A percentile compares a stretch with the other conserved stretches of the same genome.
Evolutionary conservation across 2,888 invertebrate species (phyloP).

Genomic region (Brenthis ino): DNA sequence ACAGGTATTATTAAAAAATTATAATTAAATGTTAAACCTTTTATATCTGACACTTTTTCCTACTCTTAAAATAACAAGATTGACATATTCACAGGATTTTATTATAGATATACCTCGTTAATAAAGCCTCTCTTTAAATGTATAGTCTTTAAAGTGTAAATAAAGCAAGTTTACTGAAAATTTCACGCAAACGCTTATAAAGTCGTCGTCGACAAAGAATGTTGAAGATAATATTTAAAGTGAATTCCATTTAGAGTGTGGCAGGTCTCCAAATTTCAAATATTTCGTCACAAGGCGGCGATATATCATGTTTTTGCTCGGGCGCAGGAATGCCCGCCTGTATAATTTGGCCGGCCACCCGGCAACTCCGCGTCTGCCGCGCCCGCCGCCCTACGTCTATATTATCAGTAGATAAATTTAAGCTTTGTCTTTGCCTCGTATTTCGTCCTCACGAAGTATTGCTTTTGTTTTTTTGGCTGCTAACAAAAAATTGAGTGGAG

Average conservation of each 20-base stretch:
- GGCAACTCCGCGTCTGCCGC: conserved; percentile 71
- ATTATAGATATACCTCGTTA: too few species aligned
- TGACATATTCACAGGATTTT: too few species aligned
- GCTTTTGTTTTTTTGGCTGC: conserved; percentile 76
- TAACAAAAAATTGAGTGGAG: conserved; percentile 81
- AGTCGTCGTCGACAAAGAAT: conserved; percentile 65
- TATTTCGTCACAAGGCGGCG: conserved; percentile 78
- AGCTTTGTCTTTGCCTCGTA: conserved; percentile 82
- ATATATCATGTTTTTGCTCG: conserved; percentile 81
- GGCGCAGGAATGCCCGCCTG: conserved; percentile 74
- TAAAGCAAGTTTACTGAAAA: conserved; percentile 22
- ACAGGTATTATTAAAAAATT: too few species aligned
- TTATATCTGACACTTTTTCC: too few species aligned
- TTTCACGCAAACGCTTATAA: conserved; percentile 51
- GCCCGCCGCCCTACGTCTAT: conserved; percentile 79
- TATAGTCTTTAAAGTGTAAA: too few species aligned
- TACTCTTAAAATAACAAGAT: too few species aligned
- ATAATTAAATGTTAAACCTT: too few species aligned
- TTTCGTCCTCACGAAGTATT: conserved; percentile 80
- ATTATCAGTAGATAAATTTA: conserved; percentile 83
- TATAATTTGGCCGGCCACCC: conserved; percentile 79
- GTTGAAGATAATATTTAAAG: conserved; percentile 66
- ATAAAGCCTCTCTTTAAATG: too few species aligned
- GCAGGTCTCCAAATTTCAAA: conserved; percentile 74
- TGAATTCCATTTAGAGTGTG: conserved; percentile 73